Conservation (phyloP, 2,888 invertebrate genomes). For the Masnerella sp. region DNA sequence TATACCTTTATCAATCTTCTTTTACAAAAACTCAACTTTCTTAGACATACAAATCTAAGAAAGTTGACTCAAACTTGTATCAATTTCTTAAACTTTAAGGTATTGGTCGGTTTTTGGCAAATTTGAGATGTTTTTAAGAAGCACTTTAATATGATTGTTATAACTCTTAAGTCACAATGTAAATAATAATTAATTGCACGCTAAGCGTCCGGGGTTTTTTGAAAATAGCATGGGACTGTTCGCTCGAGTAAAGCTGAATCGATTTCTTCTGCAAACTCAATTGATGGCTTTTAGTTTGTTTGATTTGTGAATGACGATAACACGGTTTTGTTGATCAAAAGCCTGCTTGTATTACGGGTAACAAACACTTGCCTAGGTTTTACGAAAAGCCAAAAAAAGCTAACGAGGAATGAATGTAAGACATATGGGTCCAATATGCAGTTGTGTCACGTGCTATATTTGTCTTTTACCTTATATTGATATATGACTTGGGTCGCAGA, state of each 20-base stretch:
- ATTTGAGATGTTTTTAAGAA: slow-evolving; percentile 33
- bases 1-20: too few relatives aligned
- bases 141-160: too few relatives aligned
- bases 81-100: too few relatives aligned
- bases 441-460: slow-evolving; percentile 74
- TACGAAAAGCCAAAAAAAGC: background rate
- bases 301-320: slow-evolving; percentile 23
- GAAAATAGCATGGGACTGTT: slow-evolving; percentile 23
- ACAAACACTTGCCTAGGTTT: too few relatives aligned
- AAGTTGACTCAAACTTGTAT: too few relatives aligned
- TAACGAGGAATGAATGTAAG: slow-evolving; percentile 22
- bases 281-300: slow-evolving; percentile 23
- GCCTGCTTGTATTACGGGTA: slow-evolving; percentile 7
- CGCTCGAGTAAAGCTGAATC: slow-evolving; percentile 63
- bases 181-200: slow-evolving; percentile 46
- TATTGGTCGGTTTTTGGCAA: too few relatives aligned
- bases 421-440: slow-evolving; percentile 76
- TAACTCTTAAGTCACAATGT: background rate
- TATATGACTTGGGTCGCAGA: slow-evolving; percentile 72
- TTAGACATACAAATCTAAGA: too few relatives aligned
- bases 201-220: slow-evolving; percentile 35
- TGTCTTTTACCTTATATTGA: slow-evolving; percentile 64
- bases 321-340: slow-evolving; percentile 10
- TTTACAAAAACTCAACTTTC: too few relatives aligned
- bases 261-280: slow-evolving; percentile 72